Evolutionary conservation across 2,113 vertebrate genomes (phyloP).

Genomic region (Myiagra hebetior): DNA sequence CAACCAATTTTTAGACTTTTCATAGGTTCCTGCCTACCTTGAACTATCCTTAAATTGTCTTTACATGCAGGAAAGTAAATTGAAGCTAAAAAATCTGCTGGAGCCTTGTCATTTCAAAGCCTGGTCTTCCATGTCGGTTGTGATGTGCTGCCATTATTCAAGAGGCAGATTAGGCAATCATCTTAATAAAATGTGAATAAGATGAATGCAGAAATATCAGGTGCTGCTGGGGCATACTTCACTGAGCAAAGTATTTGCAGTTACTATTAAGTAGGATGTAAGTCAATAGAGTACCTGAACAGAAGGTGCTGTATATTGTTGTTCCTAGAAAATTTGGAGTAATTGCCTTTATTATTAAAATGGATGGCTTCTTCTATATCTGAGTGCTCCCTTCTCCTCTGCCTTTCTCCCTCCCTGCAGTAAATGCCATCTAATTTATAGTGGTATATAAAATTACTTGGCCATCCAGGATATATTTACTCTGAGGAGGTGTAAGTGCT

Average conservation of each 20-base stretch:
- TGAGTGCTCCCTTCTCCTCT: background rate
- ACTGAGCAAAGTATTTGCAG: background rate
- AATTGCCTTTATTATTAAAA: conserved; percentile 37
- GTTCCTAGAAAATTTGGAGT: background rate
- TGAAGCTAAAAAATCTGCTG: background rate
- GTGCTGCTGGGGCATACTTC: background rate
- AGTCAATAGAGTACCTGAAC: background rate
- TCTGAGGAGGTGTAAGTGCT: background rate
- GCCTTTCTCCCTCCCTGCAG: background rate
- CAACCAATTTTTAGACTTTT: background rate
- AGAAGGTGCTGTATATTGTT: background rate
- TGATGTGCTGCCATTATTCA: conserved; percentile 10
- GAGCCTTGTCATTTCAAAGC: background rate
- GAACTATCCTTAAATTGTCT: background rate
- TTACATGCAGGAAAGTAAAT: background rate
- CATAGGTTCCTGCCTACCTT: background rate
- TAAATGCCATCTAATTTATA: background rate
- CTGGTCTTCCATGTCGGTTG: background rate
- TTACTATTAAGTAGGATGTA: background rate
- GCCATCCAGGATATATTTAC: background rate
- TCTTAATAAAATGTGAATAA: conserved; percentile 28
- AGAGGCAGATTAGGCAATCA: conserved; percentile 5
- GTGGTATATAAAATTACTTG: background rate
- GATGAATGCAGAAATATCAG: conserved; percentile 9
- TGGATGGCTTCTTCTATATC: background rate